phyloP scores from a whole-genome alignment of 2,113 vertebrate species.

The Seriola rivoliana region DNA sequence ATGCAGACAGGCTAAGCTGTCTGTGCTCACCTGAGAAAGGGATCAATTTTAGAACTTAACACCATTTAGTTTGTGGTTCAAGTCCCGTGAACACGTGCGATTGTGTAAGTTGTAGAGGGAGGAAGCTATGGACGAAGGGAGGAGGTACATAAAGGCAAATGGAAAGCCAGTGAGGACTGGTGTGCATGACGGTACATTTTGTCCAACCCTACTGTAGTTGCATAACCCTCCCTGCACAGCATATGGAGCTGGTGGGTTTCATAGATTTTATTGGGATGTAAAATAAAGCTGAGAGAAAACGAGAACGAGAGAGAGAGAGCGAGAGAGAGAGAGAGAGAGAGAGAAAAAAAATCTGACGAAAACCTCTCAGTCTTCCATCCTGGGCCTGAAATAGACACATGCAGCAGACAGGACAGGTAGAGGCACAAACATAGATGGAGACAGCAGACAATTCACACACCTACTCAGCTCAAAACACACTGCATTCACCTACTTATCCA shows the following conservation, averaged over 20 bases:
- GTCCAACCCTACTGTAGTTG: slow-evolving; percentile 58
- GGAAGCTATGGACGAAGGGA: slow-evolving; percentile 46
- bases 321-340: not conserved
- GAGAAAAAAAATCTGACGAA: slow-evolving; percentile 28
- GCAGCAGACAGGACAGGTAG: slow-evolving; percentile 59
- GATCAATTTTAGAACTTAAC: slow-evolving; percentile 5
- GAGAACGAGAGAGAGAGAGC: slow-evolving; percentile 25
- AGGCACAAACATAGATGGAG: slow-evolving; percentile 38
- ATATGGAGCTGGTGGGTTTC: slow-evolving; percentile 67
- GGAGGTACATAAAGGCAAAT: slow-evolving; percentile 37
- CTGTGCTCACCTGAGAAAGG: slow-evolving; percentile 19
- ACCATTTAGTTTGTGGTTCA: slow-evolving; percentile 34
- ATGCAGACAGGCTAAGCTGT: not conserved
- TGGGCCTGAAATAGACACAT: slow-evolving; percentile 49
- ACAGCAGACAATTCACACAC: slow-evolving; percentile 59
- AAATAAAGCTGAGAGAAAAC: slow-evolving; percentile 53
- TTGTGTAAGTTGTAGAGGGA: slow-evolving; percentile 34
- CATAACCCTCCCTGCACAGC: slow-evolving; percentile 54
- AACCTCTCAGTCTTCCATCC: slow-evolving; percentile 8
- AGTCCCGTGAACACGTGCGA: slow-evolving; percentile 24
- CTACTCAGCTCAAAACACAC: slow-evolving; percentile 51
- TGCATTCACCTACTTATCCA: slow-evolving; percentile 57
- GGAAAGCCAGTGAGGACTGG: slow-evolving; percentile 29
- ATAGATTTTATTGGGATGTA: slow-evolving; percentile 71
- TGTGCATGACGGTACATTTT: slow-evolving; percentile 62